Evolutionary conservation across 2,113 vertebrate species (phyloP), one percentile per base, ranked within the genome.

Genomic region (Perca fluviatilis): DNA sequence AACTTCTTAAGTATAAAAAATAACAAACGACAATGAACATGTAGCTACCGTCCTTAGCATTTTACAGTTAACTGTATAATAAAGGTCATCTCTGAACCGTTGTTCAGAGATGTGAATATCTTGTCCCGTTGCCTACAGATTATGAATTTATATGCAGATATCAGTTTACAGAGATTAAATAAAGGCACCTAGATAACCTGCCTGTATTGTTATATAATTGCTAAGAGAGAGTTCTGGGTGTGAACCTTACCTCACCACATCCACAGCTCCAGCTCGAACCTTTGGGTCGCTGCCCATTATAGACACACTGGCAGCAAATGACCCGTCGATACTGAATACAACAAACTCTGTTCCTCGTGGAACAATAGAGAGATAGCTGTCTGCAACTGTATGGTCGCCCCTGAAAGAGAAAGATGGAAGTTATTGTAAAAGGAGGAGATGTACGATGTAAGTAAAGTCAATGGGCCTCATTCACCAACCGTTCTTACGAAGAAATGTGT

Each of bases 241-340:
- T 6, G 21, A 33, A 23, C 57, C 95, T 88, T 88, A 99, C 98
- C 98, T 97, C 84, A 99, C 98, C 68, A 99, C 98, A 0, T 99
- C 98, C 40, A 99, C 98, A 0, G 98, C 98, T 57, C 98, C 98
- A 0, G 98, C 97, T 3, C 98, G 94, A 83, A 99, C 98, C 92
- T 99, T 99, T 74, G 98, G 98, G 92, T 99, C 98, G 0, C 98
- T 99, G 86, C 98, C 98, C 98, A 99, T 99, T 91, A 99, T 99
- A 65, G 98, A 99, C n/a, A 99, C 98, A 0, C 98, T 99, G 90
- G 98, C 98, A 0, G 98, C 98, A 12, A 99, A 99, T 18, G 98
- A 99, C 25, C 98, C 98, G 0, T 99, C 98, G 0, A 99, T 99
- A 80, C 98, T 99, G 95, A 99, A 99, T 73, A 99, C 98, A 18